Evolutionary conservation across 2,113 vertebrate species (phyloP).

Genomic region (Tamias sibiricus): DNA sequence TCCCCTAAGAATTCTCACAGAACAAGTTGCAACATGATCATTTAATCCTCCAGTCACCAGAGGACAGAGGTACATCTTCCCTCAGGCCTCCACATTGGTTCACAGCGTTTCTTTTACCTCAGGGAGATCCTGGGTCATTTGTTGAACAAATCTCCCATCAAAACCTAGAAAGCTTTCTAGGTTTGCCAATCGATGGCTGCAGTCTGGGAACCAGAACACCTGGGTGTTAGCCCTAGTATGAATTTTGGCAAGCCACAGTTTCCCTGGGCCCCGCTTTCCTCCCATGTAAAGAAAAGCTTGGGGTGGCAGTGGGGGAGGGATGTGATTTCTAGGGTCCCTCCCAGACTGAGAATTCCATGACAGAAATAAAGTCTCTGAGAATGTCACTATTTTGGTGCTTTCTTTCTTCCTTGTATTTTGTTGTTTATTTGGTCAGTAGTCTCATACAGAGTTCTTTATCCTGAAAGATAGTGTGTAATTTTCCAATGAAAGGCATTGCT

Average conservation of each 20-base stretch:
- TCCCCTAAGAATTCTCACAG: slow-evolving; percentile 57
- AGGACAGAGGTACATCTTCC: slow-evolving; percentile 35
- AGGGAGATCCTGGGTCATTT: slow-evolving; percentile 49
- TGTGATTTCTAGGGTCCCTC: neutral
- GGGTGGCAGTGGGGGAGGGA: no score
- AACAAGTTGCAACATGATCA: slow-evolving; percentile 67
- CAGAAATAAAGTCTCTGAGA: slow-evolving; percentile 41
- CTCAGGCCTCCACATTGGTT: neutral
- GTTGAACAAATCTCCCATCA: neutral
- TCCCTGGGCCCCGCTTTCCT: neutral
- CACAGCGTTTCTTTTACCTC: neutral
- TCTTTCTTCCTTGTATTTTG: neutral
- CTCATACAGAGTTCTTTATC: neutral
- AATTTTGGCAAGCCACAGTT: neutral
- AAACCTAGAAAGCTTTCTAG: neutral
- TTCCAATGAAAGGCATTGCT: neutral
- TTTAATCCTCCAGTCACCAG: slow-evolving; percentile 54
- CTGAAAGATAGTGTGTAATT: slow-evolving; percentile 21
- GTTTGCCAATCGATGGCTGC: neutral
- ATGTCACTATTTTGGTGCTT: neutral
- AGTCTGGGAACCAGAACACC: neutral
- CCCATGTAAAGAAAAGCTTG: neutral
- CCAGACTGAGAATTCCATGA: neutral
- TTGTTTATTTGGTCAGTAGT: neutral
- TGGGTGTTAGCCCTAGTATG: neutral